phyloP scores from a whole-genome alignment of 2,797 vertebrate species.

The Vespertilio murinus region DNA sequence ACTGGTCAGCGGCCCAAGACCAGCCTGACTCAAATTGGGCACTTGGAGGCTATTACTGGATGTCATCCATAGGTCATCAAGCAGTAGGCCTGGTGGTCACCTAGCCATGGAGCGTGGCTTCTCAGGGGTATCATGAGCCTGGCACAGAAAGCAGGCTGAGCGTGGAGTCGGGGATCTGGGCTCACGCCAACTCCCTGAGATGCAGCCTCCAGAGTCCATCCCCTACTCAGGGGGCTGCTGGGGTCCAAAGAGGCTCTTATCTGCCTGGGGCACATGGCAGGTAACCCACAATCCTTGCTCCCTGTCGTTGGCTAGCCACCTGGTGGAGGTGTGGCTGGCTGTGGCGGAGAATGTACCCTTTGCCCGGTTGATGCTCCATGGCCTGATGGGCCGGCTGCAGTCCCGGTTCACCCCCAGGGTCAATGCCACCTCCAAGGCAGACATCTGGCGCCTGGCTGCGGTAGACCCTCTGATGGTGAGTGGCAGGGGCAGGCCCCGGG shows the following conservation, averaged over 20 bases:
- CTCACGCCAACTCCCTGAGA: neutral
- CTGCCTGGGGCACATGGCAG: neutral
- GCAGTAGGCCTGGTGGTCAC: neutral
- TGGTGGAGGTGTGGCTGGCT: conserved; percentile 69
- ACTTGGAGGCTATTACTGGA: neutral
- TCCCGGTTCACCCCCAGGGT: neutral
- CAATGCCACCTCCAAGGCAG: conserved; percentile 42
- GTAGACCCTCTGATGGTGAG: conserved; percentile 77
- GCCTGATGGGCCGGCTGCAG: conserved; percentile 66
- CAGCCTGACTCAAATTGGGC: neutral
- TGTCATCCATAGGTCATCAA: neutral
- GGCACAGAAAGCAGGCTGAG: neutral
- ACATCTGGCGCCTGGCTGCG: conserved; percentile 59
- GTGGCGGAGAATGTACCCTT: conserved; percentile 54
- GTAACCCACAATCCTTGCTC: neutral
- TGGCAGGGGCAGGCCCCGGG: fast-evolving
- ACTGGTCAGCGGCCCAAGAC: neutral
- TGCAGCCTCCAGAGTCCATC: neutral
- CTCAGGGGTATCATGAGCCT: neutral
- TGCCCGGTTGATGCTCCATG: neutral
- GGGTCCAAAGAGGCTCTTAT: neutral
- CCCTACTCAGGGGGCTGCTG: neutral
- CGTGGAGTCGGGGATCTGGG: fast-evolving
- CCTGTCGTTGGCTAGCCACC: conserved; percentile 54
- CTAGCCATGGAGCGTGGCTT: fast-evolving